Evolutionary conservation across 1,140 invertebrate genomes (phyloP).

Genomic region (Drosophila sp.): DNA sequence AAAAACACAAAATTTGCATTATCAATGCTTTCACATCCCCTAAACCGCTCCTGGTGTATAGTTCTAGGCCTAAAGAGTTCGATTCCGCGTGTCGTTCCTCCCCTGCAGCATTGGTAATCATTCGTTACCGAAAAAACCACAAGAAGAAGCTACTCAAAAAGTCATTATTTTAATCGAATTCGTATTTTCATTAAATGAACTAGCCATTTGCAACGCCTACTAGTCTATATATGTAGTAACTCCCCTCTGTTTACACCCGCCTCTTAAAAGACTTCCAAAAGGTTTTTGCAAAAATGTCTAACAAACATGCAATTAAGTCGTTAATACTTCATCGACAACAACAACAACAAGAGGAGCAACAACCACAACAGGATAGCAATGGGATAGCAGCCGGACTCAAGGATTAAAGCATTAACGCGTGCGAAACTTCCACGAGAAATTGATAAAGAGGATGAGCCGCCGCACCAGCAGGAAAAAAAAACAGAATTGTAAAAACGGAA

Average conservation of each 20-base stretch:
- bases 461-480: slow-evolving; percentile 8
- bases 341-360: slow-evolving; percentile 59
- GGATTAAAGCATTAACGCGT: slow-evolving; percentile 77
- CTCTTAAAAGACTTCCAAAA: slow-evolving; percentile 46
- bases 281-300: slow-evolving; percentile 68
- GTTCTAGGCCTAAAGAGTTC: not conserved
- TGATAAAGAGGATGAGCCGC: slow-evolving; percentile 41
- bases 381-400: slow-evolving; percentile 30
- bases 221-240: too few relatives aligned
- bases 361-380: slow-evolving; percentile 3
- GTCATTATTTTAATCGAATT: slow-evolving; percentile 81
- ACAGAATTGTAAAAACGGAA: slow-evolving; percentile 42
- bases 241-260: too few relatives aligned
- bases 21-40: too few relatives aligned
- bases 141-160: slow-evolving; percentile 51
- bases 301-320: slow-evolving; percentile 82
- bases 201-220: slow-evolving; percentile 62
- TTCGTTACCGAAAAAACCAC: not conserved
- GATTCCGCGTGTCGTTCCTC: not conserved
- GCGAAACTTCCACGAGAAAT: slow-evolving; percentile 23
- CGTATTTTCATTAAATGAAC: slow-evolving; percentile 69
- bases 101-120: not conserved
- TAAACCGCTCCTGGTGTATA: not conserved
- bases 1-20: too few relatives aligned
- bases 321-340: slow-evolving; percentile 81